Evolutionary conservation across 2,888 invertebrate species (phyloP), one percentile per base, ranked within the genome.

Genomic region (Bombylius major): DNA sequence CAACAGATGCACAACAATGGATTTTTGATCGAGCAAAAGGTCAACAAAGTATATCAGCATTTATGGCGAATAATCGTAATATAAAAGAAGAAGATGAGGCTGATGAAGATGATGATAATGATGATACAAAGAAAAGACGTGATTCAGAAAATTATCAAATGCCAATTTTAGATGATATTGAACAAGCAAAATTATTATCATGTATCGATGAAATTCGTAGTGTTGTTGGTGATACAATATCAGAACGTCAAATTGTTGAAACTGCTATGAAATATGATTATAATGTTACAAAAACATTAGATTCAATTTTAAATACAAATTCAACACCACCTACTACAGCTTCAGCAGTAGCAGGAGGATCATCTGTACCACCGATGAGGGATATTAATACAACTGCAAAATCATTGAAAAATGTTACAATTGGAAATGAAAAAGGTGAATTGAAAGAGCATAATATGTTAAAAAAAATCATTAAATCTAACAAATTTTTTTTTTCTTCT

Each of bases 1-100:
- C 95, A 4, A 87, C 88, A 68, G 90, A 92, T 77, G 78, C 83
- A 46, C 81, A 84, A 58, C 87, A 89, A 67, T 95, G 90, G 77
- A 78, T 94, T 68, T 95, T 84, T 69, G 90, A 94, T 68, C 80
- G 94, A 49, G 84, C 83, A 61, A 79, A 82, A 46, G 83, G 82
- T 54, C 82, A 83, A 64, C 82, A 83, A 59, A 85, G 82, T 62
- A 84, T 92, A 68, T 82, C 87, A 13, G 80, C 84, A 12, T 92
- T 86, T 68, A 77, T 92, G n/a, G 68, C 69, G 33, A 71, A 72
- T 51, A 84, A 87, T 59, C 82, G 81, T 58, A 81, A 85, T 64
- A 85, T 84, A 54, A 78, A 81, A 53, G 84, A 89, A 69, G 89
- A 87, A 66, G 73, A 77, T 3, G 82, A 80, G 53, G 81, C 78